These are phyloP conservation scores for Oasisia sp. DNA, from an alignment of 2,888 invertebrate species.

Conservation along the genomic window DNA sequence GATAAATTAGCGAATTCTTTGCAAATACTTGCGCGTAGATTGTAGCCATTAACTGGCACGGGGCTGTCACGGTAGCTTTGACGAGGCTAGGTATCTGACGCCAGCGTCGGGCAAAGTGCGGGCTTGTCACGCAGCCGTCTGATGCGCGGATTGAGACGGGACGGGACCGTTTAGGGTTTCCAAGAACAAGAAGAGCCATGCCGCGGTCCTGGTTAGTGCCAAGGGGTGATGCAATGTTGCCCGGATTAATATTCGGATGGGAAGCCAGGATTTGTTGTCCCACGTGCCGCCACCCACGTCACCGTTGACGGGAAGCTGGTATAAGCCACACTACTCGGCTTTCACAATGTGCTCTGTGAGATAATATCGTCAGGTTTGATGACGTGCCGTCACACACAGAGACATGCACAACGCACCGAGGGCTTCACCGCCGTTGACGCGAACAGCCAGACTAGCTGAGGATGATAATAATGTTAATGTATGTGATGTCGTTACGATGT, in stretches of 20 bases:
- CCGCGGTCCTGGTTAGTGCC: neutral
- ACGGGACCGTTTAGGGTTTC: neutral
- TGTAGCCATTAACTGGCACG: neutral
- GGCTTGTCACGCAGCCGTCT: neutral
- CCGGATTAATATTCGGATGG: neutral
- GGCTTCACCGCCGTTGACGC: neutral
- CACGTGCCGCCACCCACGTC: neutral
- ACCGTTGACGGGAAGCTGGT: neutral
- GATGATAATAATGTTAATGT: neutral
- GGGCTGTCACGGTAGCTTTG: neutral
- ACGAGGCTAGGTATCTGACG: neutral
- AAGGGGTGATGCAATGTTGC: neutral
- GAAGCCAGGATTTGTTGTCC: neutral
- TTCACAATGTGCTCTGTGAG: neutral
- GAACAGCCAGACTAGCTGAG: neutral
- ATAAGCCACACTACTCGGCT: neutral
- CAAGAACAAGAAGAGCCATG: neutral
- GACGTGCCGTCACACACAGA: neutral
- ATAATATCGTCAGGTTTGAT: neutral
- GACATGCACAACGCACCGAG: too few relatives aligned
- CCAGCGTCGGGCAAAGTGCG: neutral
- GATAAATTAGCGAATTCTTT: neutral
- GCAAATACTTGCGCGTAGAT: conserved; percentile 10
- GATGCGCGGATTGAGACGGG: neutral
- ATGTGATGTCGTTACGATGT: neutral